phyloP scores from a whole-genome alignment of 2,888 invertebrate genomes.

The Ellobium chinense region DNA sequence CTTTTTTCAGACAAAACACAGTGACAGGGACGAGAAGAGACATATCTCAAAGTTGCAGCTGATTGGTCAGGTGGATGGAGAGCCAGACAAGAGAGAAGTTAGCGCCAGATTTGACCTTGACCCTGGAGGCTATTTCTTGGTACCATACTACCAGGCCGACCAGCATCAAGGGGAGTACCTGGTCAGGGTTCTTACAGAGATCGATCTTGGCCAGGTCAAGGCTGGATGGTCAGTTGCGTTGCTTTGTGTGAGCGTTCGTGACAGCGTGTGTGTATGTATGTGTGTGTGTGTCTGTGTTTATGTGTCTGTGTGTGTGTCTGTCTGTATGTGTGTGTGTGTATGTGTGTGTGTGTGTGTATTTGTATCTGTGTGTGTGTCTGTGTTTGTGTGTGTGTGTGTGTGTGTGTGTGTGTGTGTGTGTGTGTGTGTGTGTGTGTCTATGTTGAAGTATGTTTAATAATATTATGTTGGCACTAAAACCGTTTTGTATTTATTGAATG shows the following conservation, averaged over 20 bases:
- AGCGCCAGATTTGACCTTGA: constrained; percentile 70
- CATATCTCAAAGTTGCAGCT: constrained; percentile 65
- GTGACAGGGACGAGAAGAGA: constrained; percentile 68
- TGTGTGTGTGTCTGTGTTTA: too few species aligned
- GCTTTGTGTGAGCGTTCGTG: constrained; percentile 11
- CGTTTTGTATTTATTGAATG: too few species aligned
- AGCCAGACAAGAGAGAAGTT: constrained; percentile 65
- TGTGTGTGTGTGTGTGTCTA: too few species aligned
- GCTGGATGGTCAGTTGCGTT: constrained; percentile 71
- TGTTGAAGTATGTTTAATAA: too few species aligned
- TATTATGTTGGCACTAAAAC: too few species aligned
- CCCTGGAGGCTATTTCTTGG: constrained; percentile 73
- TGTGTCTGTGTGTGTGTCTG: too few species aligned
- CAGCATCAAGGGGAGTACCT: constrained; percentile 70
- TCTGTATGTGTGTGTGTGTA: constrained; percentile 22
- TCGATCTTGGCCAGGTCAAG: constrained; percentile 63
- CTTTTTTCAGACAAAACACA: constrained; percentile 64
- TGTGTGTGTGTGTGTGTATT: background rate
- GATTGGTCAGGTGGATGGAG: constrained; percentile 60
- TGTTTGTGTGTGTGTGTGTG: too few species aligned
- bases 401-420: too few species aligned
- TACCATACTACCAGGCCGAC: constrained; percentile 68
- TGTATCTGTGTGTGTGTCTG: too few species aligned
- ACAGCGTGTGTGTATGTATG: constrained; percentile 17
- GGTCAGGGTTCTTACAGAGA: constrained; percentile 70